Evolutionary conservation across 1,140 invertebrate species (phyloP), one percentile per base, ranked within the genome.

Genomic region (Ooceraea biroi): DNA sequence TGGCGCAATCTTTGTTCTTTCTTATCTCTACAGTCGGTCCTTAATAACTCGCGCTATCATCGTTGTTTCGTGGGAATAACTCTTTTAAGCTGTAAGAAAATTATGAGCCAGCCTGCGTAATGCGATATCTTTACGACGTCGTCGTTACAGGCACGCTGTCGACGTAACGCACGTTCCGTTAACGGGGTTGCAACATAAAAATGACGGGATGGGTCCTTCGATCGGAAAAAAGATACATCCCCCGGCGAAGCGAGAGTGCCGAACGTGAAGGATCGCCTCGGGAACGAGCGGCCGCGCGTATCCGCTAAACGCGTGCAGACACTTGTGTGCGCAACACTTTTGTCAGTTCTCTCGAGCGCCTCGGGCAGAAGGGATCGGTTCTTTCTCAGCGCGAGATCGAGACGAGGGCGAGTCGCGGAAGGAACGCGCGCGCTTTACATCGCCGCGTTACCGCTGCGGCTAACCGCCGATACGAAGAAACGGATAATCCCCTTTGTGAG

Each of bases 401-500:
- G 44, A 57, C 27, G 65, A 0, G 4, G n/a, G n/a, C 46, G 61
- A 60, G 50, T 77, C 60, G 73, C 58, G 44, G 25, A 50, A 60
- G 48, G 50, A 36, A 44, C 41, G 36, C 30, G n/a, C 50, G n/a
- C 50, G 60, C 69, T 63, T 83, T 87, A 60, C 74, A 87, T 82
- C 85, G 61, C 63, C 60, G 63, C 52, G 86, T 88, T 88, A 88
- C 86, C 36, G 77, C 36, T 73, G 68, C 36, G 77, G 65, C 72
- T 73, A 88, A 88, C 85, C 85, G 69, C 41, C 77, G 71, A 76
- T 76, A 36, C 76, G 44, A 19, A 66, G 50, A 46, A 58, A 69
- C 69, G 83, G 83, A 88, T 88, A 88, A 88, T 88, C 86, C 72
- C 48, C 44, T 83, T 85, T 36, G 48, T 27, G 30, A 52, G 19